Conservation (phyloP, 2,888 invertebrate genomes). For the Punctoribates punctum region DNA sequence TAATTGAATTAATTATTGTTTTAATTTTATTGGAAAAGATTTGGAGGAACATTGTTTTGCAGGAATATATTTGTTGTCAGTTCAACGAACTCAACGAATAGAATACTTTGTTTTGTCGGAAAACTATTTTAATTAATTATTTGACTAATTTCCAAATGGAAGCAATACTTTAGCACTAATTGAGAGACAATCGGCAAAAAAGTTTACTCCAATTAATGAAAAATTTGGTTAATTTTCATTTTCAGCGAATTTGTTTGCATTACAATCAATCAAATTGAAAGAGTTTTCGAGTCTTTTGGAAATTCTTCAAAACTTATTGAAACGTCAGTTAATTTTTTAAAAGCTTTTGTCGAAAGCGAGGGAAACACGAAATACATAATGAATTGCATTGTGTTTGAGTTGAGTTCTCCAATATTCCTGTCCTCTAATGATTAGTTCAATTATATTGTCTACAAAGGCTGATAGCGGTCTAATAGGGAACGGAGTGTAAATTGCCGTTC, state of each 20-base stretch:
- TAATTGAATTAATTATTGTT: too few relatives aligned
- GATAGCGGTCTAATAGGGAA: constrained; percentile 1
- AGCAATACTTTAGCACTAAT: neutral
- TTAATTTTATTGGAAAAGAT: neutral
- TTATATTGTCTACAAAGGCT: constrained; percentile 1
- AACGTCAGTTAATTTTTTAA: too few relatives aligned
- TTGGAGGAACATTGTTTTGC: neutral
- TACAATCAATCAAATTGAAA: neutral
- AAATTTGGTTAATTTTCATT: neutral
- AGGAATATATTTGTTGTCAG: neutral
- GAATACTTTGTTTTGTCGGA: neutral
- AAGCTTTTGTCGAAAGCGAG: too few relatives aligned
- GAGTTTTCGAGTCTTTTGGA: too few relatives aligned
- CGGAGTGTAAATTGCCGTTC: constrained; percentile 10
- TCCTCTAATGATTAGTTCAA: constrained; percentile 10
- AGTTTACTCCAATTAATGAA: neutral
- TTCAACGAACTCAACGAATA: neutral
- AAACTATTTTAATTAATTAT: constrained; percentile 7
- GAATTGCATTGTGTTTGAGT: neutral
- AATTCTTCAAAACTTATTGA: too few relatives aligned
- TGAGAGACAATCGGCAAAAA: neutral
- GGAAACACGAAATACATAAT: neutral
- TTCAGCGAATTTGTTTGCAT: neutral
- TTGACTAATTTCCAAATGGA: neutral
- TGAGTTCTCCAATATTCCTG: neutral